phyloP scores from a whole-genome alignment of 2,888 invertebrate species.

The Ornithoptera alexandrae region DNA sequence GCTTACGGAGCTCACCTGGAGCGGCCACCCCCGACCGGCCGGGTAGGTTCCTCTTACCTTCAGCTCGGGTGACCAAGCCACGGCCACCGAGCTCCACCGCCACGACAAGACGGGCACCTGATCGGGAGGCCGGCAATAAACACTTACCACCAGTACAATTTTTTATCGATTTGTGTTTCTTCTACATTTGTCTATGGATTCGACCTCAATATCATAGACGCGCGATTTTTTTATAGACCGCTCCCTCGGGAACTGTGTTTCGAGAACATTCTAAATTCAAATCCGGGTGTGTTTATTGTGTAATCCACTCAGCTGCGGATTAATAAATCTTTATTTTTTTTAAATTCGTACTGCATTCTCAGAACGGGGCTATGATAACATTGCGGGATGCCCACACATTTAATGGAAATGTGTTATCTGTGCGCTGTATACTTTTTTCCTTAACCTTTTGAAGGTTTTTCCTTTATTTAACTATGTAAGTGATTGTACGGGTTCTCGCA shows the following conservation, averaged over 20 bases:
- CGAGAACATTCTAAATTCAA: background rate
- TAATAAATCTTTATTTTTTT: constrained; percentile 7
- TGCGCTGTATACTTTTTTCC: background rate
- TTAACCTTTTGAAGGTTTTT: background rate
- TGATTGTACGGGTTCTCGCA: no score
- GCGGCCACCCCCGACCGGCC: no score
- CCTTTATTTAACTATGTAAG: background rate
- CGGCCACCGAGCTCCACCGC: no score
- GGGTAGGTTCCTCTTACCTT: no score
- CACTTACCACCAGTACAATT: no score
- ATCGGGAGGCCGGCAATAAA: no score
- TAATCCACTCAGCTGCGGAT: constrained; percentile 4
- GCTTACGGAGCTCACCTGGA: no score
- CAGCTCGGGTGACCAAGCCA: no score
- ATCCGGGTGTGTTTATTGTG: constrained; percentile 3
- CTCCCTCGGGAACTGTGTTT: background rate
- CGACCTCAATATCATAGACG: no score
- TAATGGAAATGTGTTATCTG: background rate
- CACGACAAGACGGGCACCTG: no score
- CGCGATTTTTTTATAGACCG: background rate
- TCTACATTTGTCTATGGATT: no score
- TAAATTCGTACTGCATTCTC: constrained; percentile 17
- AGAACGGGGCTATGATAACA: constrained; percentile 26
- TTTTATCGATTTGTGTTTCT: no score
- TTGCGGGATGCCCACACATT: constrained; percentile 17